A percentile compares a stretch with the other conserved stretches of the same genome.
Evolutionary conservation across 2,888 invertebrate genomes (phyloP).

Genomic region (Oscheius onirici): DNA sequence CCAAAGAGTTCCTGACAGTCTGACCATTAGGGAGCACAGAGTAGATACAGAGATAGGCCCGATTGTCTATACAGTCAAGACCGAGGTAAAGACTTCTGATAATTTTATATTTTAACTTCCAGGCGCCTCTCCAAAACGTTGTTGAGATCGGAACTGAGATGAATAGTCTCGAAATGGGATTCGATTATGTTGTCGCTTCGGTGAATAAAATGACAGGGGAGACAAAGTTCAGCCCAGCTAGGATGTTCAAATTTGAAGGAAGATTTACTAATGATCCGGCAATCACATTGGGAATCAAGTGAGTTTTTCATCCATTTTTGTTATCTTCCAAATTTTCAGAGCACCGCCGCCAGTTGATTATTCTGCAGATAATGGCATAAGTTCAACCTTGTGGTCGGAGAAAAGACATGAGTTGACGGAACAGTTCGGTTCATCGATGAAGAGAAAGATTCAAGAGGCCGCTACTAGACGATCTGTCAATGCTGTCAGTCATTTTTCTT

Average conservation of each 20-base stretch:
- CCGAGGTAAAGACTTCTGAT: slow-evolving; percentile 23
- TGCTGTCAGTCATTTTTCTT: not conserved
- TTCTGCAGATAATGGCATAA: slow-evolving; percentile 27
- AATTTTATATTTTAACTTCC: no score
- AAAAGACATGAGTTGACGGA: slow-evolving; percentile 43
- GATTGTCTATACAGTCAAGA: slow-evolving; percentile 37
- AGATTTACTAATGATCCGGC: slow-evolving; percentile 5
- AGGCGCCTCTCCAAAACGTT: slow-evolving; percentile 30
- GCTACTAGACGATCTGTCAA: slow-evolving; percentile 46
- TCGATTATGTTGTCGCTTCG: slow-evolving; percentile 51
- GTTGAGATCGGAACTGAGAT: slow-evolving; percentile 51
- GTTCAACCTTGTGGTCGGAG: slow-evolving; percentile 38
- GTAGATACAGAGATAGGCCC: slow-evolving; percentile 18
- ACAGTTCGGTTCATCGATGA: slow-evolving; percentile 52
- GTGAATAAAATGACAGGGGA: slow-evolving; percentile 41
- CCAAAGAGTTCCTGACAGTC: slow-evolving; percentile 35
- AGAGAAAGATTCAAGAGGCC: slow-evolving; percentile 52
- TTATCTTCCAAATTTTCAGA: slow-evolving; percentile 2
- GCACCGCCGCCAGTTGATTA: slow-evolving; percentile 10
- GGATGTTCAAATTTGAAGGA: slow-evolving; percentile 27
- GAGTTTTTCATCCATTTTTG: no score
- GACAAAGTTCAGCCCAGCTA: slow-evolving; percentile 27
- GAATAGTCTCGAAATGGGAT: slow-evolving; percentile 43
- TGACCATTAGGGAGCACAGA: slow-evolving; percentile 24
- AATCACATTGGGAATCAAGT: slow-evolving; percentile 21